These are phyloP conservation scores for Lepus europaeus DNA, from an alignment of 2,113 vertebrate species.

Conservation along the genomic window DNA sequence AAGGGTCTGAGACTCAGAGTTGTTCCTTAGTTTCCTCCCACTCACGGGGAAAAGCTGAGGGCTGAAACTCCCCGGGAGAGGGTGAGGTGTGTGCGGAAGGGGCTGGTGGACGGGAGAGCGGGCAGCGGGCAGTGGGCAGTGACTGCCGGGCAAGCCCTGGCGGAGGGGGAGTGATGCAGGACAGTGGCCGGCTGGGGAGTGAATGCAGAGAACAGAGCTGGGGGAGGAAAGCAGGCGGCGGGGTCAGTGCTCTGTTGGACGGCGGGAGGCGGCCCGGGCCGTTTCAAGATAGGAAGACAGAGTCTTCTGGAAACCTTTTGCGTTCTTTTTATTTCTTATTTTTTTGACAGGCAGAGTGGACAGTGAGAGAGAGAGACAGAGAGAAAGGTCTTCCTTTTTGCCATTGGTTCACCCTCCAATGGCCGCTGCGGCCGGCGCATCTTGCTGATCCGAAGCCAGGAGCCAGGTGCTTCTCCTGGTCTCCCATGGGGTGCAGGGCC, in stretches of 20 bases:
- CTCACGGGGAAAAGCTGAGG: background rate
- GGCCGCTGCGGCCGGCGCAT: too few relatives aligned
- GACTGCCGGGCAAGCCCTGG: background rate
- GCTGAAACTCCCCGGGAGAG: background rate
- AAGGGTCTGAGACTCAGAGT: background rate
- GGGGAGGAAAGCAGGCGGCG: background rate
- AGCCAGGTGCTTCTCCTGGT: too few relatives aligned
- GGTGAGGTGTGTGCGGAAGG: background rate
- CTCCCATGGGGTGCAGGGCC: too few relatives aligned
- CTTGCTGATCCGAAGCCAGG: too few relatives aligned
- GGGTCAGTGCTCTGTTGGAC: background rate
- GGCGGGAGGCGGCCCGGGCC: background rate
- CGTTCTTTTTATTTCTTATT: background rate
- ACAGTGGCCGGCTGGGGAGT: background rate
- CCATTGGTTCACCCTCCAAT: too few relatives aligned
- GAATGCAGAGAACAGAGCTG: background rate
- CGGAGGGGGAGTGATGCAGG: background rate
- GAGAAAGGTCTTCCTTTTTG: too few relatives aligned
- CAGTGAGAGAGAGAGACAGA: too few relatives aligned
- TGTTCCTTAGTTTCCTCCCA: background rate
- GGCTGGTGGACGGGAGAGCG: background rate
- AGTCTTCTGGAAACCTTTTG: conserved; percentile 3
- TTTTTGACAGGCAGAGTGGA: too few relatives aligned
- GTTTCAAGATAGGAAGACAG: conserved; percentile 18
- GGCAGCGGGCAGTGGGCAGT: background rate